phyloP scores from a whole-genome alignment of 2,888 invertebrate species.

The Carabus problematicus region DNA sequence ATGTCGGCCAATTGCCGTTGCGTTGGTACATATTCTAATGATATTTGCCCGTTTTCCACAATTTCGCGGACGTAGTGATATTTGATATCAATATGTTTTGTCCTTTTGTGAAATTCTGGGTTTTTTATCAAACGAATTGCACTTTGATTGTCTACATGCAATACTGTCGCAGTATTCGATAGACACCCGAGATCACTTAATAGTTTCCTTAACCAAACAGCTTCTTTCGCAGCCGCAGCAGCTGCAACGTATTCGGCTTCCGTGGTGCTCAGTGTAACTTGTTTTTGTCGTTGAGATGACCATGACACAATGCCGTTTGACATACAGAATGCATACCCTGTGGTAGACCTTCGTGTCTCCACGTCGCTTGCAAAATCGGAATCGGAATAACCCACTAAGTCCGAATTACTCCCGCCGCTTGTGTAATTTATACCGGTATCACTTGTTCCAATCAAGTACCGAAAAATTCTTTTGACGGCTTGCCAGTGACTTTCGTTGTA shows the following conservation, averaged over 20 bases:
- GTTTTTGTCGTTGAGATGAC: constrained; percentile 48
- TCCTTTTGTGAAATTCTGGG: constrained; percentile 16
- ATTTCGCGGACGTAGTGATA: constrained; percentile 13
- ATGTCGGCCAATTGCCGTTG: background rate
- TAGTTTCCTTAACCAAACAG: constrained; percentile 43
- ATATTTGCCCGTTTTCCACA: constrained; percentile 2
- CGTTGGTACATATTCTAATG: constrained; percentile 12
- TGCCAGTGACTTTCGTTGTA: constrained; percentile 21
- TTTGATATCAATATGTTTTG: constrained; percentile 19
- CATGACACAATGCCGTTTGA: constrained; percentile 48
- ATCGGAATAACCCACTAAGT: constrained; percentile 29
- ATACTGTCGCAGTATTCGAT: background rate
- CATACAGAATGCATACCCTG: constrained; percentile 46
- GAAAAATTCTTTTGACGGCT: constrained; percentile 44
- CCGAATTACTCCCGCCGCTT: constrained; percentile 30
- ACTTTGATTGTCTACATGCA: constrained; percentile 29
- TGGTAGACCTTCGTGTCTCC: constrained; percentile 30
- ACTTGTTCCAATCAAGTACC: constrained; percentile 46
- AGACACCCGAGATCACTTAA: background rate
- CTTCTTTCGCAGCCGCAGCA: constrained; percentile 46
- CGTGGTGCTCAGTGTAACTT: constrained; percentile 48
- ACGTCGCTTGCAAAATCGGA: constrained; percentile 29
- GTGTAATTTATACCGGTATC: constrained; percentile 37
- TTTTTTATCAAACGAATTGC: constrained; percentile 23
- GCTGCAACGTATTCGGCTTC: constrained; percentile 50